phyloP scores from a whole-genome alignment of 2,797 vertebrate genomes.

The Pelodytes ibericus region DNA sequence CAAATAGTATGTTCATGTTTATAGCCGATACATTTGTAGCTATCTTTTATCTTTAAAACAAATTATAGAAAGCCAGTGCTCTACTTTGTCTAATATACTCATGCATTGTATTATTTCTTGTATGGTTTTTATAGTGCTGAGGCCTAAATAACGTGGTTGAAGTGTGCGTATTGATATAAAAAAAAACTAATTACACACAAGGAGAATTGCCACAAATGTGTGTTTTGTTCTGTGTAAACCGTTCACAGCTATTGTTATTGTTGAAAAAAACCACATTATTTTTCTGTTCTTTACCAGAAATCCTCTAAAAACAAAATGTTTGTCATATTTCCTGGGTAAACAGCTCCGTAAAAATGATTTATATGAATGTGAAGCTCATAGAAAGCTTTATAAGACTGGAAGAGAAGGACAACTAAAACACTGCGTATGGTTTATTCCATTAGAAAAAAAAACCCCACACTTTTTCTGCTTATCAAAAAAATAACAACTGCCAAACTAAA shows the following conservation, averaged over 20 bases:
- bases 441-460: background rate
- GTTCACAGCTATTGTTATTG: background rate
- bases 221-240: background rate
- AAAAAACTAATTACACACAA: no score
- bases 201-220: background rate
- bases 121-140: no score
- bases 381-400: background rate
- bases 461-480: background rate
- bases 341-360: background rate
- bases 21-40: no score
- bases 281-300: background rate
- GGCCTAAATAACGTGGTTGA: no score
- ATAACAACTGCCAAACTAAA: background rate
- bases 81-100: no score
- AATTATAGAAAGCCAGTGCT: no score
- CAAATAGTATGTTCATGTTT: no score
- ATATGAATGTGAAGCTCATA: background rate
- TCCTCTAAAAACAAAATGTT: constrained; percentile 5
- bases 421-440: background rate
- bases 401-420: background rate
- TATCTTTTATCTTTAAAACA: no score
- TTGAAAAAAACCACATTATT: background rate
- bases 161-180: no score
- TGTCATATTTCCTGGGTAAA: background rate
- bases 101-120: no score